Evolutionary conservation across 2,113 vertebrate species (phyloP), one percentile per base, ranked within the genome.

Genomic region (Meleagris gallopavo): DNA sequence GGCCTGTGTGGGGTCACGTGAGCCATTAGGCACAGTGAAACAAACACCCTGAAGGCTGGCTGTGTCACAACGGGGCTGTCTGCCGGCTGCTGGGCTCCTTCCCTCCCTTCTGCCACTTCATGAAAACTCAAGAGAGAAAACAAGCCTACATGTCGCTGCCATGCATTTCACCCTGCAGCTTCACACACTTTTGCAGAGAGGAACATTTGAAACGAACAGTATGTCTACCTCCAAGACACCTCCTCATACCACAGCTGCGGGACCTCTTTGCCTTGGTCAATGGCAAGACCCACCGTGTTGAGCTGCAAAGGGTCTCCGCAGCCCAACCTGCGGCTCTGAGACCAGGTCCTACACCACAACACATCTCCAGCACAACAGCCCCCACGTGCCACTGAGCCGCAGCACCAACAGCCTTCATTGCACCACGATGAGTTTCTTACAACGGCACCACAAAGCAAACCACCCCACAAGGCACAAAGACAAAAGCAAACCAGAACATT

Each of bases 361-460:
- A 48, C 32, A 32, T 3, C 46, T 25, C 57, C 57, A 67, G 48
- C 60, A 54, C 67, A 24, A 19, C 34, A 76, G 6, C 71, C 21
- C 36, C 80, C 0, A 2, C 0, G 6, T 41, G 43, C 27, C 84
- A 22, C 79, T 0, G 1, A 65, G 4, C 46, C 15, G 48, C 10
- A 13, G 38, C 71, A 25, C 60, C 8, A 21, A 29, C 65, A 34
- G 36, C 10, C 46, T 72, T n/a, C 7, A 15, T 52, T 14, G 32
- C 9, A 11, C 18, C 1, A 0, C 52, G 30, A 6, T 1, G 32
- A 24, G 9, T 5, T 58, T 12, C 60, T 36, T 41, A 61, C 25
- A n/a, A 3, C 0, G 6, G 11, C 52, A n/a, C 64, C 71, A 2
- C 6, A 7, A 30, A n/a, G 11, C 36, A 10, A 76, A 66, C 9